phyloP scores from a whole-genome alignment of 2,113 vertebrate genomes.

The Podarcis muralis region DNA sequence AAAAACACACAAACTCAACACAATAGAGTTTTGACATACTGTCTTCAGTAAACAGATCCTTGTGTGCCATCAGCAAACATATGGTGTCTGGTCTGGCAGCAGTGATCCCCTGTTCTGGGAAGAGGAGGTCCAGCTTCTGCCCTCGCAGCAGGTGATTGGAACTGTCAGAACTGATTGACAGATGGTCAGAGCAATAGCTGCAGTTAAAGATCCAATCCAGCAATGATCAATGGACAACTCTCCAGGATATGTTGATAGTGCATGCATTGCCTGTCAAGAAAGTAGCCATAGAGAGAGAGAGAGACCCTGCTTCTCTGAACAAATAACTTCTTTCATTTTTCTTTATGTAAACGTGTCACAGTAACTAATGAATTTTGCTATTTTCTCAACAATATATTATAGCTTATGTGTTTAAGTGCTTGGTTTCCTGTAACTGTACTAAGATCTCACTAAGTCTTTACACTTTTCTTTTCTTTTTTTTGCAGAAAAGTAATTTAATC shows the following conservation, averaged over 20 bases:
- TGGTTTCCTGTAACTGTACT: not conserved
- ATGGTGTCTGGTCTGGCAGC: too few relatives aligned
- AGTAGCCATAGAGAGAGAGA: not conserved
- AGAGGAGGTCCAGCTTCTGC: too few relatives aligned
- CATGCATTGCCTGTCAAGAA: not conserved
- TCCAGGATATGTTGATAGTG: not conserved
- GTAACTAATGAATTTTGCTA: not conserved
- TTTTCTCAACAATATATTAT: not conserved
- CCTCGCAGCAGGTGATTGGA: too few relatives aligned
- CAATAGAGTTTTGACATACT: too few relatives aligned
- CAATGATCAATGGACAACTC: not conserved
- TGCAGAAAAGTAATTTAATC: constrained; percentile 13
- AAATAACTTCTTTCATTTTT: not conserved
- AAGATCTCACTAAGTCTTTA: not conserved
- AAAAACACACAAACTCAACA: too few relatives aligned
- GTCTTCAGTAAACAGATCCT: too few relatives aligned
- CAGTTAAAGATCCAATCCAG: not conserved
- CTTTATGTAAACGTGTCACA: not conserved
- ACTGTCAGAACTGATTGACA: too few relatives aligned
- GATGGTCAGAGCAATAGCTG: not conserved
- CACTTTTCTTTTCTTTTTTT: not conserved
- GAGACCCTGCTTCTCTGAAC: not conserved
- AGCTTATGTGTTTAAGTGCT: not conserved
- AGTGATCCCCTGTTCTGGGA: too few relatives aligned
- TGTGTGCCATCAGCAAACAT: too few relatives aligned